Evolutionary conservation across 92 coral and sea anemone species (phyloP), one percentile per base, ranked within the genome.

Genomic region (Palythoa heliodiscus): DNA sequence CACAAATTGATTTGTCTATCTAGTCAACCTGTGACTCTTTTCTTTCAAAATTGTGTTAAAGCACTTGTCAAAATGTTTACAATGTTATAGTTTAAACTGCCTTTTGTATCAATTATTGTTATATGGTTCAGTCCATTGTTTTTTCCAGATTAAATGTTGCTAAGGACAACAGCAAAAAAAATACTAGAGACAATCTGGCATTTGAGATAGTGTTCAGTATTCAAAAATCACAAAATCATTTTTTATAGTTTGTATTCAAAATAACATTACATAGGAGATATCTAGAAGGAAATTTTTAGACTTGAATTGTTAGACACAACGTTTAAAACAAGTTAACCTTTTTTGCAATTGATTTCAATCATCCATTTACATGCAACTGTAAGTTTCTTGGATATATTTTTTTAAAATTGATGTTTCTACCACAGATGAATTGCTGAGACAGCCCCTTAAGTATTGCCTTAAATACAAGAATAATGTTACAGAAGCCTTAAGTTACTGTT

Each of bases 101-200:
- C 3, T 69, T 69, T 25, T 0, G 40, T 24, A 69, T 69, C 43
- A 69, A 69, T 69, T 61, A 70, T 70, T 73, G 60, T 47, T 73
- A 16, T 47, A 73, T 73, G 57, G 73, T 73, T 43, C n/a, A n/a
- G n/a, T n/a, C 77, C 77, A 73, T 73, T 73, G 75, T 70, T 73
- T 73, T 69, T 73, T 73, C 37, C 57, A 47, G 58, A 73, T 19
- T 73, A 15, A 73, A 43, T 17, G 73, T 69, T 24, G 9, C 73
- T 43, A 73, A 73, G 55, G 77, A 17, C 77, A 73, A 73, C 77
- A 73, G 58, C 55, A 40, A 73, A 23, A 73, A 23, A 69, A 23
- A 69, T 71, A 71, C 75, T 71, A 71, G 75, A 71, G 52, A 71
- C 22, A 71, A 17, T 16, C 50, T 37, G 52, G 75, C 75, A 69